Evolutionary conservation across 30 jellyfish, hydroid and myxozoan species (phyloP).

Genomic region (Haliclystus octoradiatus): DNA sequence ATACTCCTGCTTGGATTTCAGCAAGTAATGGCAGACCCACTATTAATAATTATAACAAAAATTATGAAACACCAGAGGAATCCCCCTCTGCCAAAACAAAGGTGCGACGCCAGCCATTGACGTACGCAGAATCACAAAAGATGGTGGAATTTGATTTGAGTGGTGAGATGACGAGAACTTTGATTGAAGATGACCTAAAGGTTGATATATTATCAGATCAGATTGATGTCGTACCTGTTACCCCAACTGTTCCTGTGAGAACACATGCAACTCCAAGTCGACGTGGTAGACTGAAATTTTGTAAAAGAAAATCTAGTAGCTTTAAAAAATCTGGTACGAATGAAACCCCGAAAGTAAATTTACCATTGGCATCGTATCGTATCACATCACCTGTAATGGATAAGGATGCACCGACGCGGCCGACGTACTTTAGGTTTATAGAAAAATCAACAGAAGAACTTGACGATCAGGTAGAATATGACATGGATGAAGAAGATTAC

Average conservation of each 20-base stretch:
- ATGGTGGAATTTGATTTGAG: conserved; percentile 92
- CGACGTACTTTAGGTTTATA: conserved; percentile 74
- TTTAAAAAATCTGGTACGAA: conserved; percentile 39
- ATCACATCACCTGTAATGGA: conserved; percentile 27
- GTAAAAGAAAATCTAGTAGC: conserved; percentile 41
- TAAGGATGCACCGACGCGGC: conserved; percentile 16
- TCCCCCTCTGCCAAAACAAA: conserved; percentile 68
- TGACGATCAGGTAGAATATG: conserved; percentile 96
- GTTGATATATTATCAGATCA: conserved; percentile 45
- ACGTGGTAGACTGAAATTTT: conserved; percentile 24
- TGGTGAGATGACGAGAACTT: conserved; percentile 60
- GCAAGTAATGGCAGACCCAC: neutral
- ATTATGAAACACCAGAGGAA: conserved; percentile 27
- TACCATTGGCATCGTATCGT: conserved; percentile 44
- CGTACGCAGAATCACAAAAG: conserved; percentile 94
- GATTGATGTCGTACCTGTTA: conserved; percentile 26
- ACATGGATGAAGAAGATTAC: conserved; percentile 98
- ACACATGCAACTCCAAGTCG: conserved; percentile 51
- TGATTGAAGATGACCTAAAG: conserved; percentile 54
- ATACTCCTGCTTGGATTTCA: conserved; percentile 8
- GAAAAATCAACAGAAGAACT: conserved; percentile 81
- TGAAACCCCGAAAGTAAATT: conserved; percentile 30
- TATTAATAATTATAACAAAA: neutral
- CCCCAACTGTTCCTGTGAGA: conserved; percentile 25
- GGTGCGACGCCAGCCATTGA: conserved; percentile 74